Conservation (phyloP, 2,888 invertebrate species). For the Bimastos eiseni region DNA sequence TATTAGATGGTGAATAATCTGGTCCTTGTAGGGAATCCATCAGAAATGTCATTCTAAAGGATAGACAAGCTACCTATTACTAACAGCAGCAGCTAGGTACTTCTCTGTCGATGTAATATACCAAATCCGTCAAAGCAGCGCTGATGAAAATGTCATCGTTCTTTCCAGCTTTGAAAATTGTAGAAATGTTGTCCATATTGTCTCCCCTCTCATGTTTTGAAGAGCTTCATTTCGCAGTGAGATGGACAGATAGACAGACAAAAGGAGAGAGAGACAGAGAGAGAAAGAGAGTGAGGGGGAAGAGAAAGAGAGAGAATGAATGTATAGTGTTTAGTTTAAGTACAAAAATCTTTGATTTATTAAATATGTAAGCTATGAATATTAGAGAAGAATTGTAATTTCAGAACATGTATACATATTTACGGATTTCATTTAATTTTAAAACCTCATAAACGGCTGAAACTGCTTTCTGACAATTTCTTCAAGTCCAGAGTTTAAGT, state of each 20-base stretch:
- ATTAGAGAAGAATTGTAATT: neutral
- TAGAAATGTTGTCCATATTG: no score
- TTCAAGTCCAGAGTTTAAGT: neutral
- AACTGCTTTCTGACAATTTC: neutral
- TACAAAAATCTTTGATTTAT: conserved; percentile 1
- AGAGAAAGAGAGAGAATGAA: neutral
- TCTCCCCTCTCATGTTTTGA: no score
- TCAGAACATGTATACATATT: neutral
- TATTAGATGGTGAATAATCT: neutral
- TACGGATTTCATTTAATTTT: neutral
- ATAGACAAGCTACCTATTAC: neutral
- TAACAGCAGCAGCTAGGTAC: neutral
- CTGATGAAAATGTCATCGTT: neutral
- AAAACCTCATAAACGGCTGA: neutral
- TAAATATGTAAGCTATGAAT: neutral
- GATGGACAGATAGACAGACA: no score
- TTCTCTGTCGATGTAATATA: no score
- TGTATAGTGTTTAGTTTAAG: no score
- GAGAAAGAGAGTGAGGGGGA: neutral
- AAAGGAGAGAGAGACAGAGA: neutral
- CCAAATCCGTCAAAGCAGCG: neutral
- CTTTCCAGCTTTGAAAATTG: neutral
- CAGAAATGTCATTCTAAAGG: neutral
- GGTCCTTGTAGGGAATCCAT: neutral
- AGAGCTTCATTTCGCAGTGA: no score